Evolutionary conservation across 1,140 invertebrate species (phyloP).

Genomic region (Tetragnatha versicolor): DNA sequence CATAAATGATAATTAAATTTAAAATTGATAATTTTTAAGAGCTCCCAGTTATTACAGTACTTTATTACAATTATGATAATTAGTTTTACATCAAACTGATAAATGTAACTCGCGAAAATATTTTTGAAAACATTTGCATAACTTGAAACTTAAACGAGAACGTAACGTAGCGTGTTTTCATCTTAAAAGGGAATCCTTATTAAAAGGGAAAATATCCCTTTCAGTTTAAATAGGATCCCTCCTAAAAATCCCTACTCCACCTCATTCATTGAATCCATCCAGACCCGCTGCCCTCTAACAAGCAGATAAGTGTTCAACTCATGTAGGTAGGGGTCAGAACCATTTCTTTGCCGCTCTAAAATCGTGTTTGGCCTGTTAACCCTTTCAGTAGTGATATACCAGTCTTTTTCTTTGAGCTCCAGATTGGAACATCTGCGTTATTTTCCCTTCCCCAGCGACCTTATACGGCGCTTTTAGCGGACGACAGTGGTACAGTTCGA

Average conservation of each 20-base stretch:
- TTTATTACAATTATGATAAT: too few relatives aligned
- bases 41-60: too few relatives aligned
- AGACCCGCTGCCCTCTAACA: conserved; percentile 44
- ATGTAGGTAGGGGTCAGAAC: conserved; percentile 39
- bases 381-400: conserved; percentile 33
- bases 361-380: conserved; percentile 49
- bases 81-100: too few relatives aligned
- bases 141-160: too few relatives aligned
- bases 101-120: too few relatives aligned
- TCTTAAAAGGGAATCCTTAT: neutral
- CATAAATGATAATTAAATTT: too few relatives aligned
- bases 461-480: neutral
- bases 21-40: too few relatives aligned
- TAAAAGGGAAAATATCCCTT: conserved; percentile 16
- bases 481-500: too few relatives aligned
- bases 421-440: conserved; percentile 1
- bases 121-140: too few relatives aligned
- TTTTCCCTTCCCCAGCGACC: neutral
- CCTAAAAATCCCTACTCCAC: neutral
- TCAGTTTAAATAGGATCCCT: too few relatives aligned
- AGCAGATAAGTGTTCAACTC: conserved; percentile 43
- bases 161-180: too few relatives aligned
- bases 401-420: conserved; percentile 10
- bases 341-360: conserved; percentile 16
- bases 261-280: neutral